Conservation (phyloP, 2,797 vertebrate species). For the Chaunax sp. region DNA sequence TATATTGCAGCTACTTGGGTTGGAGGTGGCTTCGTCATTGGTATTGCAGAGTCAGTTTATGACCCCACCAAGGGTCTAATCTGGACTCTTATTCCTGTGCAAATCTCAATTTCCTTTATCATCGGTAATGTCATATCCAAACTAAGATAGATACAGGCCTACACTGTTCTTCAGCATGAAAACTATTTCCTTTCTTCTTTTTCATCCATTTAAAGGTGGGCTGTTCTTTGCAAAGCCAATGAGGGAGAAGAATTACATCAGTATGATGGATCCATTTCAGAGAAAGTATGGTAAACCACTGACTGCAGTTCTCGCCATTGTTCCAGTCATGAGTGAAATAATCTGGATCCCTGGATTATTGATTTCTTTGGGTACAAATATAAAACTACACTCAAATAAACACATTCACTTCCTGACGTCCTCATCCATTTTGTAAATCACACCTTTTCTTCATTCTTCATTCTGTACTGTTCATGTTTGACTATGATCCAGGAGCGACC, state of each 20-base stretch:
- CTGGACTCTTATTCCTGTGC: conserved; percentile 59
- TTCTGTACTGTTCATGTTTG: neutral
- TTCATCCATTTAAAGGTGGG: conserved; percentile 23
- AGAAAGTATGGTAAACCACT: conserved; percentile 42
- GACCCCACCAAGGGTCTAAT: conserved; percentile 70
- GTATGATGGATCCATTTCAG: conserved; percentile 64
- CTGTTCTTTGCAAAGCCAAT: conserved; percentile 56
- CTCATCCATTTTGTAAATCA: too few species aligned
- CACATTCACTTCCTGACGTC: neutral
- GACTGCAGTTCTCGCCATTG: conserved; percentile 21
- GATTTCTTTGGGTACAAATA: conserved; percentile 26
- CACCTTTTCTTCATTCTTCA: too few species aligned
- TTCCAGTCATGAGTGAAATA: conserved; percentile 36
- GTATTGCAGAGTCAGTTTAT: conserved; percentile 74
- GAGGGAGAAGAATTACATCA: conserved; percentile 36
- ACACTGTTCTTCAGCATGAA: neutral
- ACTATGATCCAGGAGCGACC: conserved; percentile 67
- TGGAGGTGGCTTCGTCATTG: conserved; percentile 77
- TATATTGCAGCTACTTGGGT: conserved; percentile 72
- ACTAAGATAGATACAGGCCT: neutral
- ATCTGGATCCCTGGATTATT: conserved; percentile 33
- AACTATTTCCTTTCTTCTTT: neutral
- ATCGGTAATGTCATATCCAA: conserved; percentile 59
- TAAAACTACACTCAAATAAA: neutral
- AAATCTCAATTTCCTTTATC: conserved; percentile 43